phyloP scores from a whole-genome alignment of 2,797 vertebrate species.

The Gymnothorax javanicus region DNA sequence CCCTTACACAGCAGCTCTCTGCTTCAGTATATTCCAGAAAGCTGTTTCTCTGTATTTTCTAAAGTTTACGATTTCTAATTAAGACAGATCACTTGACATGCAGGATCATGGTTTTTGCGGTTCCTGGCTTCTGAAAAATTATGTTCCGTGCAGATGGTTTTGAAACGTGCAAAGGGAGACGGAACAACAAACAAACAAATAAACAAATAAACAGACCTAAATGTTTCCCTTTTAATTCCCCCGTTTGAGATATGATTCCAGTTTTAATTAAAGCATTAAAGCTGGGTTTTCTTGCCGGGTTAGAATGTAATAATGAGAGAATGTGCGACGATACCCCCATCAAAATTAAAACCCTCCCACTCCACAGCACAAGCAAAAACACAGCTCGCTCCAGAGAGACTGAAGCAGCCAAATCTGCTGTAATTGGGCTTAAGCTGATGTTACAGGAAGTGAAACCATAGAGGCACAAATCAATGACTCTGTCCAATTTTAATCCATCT shows the following conservation, averaged over 20 bases:
- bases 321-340: constrained; percentile 66
- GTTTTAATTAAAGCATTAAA: constrained; percentile 81
- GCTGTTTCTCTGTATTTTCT: constrained; percentile 48
- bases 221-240: constrained; percentile 74
- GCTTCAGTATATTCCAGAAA: constrained; percentile 13
- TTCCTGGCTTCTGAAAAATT: constrained; percentile 72
- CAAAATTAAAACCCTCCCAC: constrained; percentile 66
- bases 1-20: neutral
- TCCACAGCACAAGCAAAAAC: constrained; percentile 50
- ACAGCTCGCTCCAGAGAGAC: constrained; percentile 68
- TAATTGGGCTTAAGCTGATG: constrained; percentile 83
- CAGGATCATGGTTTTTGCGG: constrained; percentile 74
- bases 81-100: constrained; percentile 78
- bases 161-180: constrained; percentile 62
- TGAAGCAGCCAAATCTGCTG: constrained; percentile 77
- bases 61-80: constrained; percentile 63
- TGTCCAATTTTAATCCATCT: constrained; percentile 74
- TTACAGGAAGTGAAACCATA: constrained; percentile 79
- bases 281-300: constrained; percentile 65
- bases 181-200: constrained; percentile 63
- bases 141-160: constrained; percentile 78
- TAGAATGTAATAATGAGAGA: constrained; percentile 69
- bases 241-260: constrained; percentile 71
- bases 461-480: constrained; percentile 77
- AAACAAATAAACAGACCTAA: constrained; percentile 75